Conservation (phyloP, 2,888 invertebrate species). For the Eristalis arbustorum region DNA sequence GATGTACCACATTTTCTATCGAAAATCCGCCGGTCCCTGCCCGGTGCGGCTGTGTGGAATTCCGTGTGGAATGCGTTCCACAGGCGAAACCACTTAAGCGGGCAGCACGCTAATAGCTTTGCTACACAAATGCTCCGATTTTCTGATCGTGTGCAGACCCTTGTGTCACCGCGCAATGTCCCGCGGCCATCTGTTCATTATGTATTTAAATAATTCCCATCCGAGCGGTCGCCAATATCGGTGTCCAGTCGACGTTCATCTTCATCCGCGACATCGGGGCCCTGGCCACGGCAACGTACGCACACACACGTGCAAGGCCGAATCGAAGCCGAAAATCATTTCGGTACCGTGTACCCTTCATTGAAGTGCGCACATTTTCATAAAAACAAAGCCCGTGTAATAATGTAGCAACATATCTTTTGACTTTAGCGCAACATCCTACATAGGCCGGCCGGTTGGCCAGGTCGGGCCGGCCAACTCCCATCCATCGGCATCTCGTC, state of each 20-base stretch:
- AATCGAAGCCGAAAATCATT: conserved; percentile 55
- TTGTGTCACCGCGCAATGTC: not conserved
- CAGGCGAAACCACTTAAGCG: not conserved
- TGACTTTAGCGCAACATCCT: conserved; percentile 70
- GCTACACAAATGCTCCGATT: not conserved
- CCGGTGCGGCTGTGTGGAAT: not conserved
- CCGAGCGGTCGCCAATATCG: not conserved
- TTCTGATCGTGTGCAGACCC: not conserved
- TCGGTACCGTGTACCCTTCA: conserved; percentile 68
- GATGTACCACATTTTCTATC: not conserved
- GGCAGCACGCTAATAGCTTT: not conserved
- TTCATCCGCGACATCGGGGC: not conserved
- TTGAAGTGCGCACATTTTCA: conserved; percentile 70
- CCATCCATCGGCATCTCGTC: conserved; percentile 65
- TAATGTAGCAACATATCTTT: conserved; percentile 70
- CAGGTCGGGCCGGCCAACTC: conserved; percentile 35
- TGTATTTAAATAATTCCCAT: not conserved
- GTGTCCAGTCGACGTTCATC: not conserved
- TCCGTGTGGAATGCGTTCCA: not conserved
- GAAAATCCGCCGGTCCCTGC: not conserved
- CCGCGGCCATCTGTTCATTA: not conserved
- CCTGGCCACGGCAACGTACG: not conserved
- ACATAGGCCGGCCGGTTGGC: conserved; percentile 30
- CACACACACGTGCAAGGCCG: not conserved
- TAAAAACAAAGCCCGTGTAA: conserved; percentile 71